Base-by-base conservation (phyloP, 2,888 invertebrate species). In the Stratiomys singularior region DNA sequence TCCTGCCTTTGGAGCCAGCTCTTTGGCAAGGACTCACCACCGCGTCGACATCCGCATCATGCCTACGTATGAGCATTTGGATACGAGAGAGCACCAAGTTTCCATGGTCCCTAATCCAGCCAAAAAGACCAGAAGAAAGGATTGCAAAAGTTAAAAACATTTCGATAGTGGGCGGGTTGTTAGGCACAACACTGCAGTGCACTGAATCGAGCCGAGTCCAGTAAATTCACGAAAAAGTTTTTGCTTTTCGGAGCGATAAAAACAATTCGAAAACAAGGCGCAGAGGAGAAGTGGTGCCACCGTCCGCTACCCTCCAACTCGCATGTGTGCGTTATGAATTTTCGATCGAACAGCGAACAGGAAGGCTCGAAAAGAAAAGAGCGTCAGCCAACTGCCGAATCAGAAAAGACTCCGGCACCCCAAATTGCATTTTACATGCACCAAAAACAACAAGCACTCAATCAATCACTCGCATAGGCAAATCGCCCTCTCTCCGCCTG, bases 151-250 rank as follows among this genome's bases (percentile, higher is more conserved):
- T 72, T 72, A 60, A 60, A 74, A 74, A 60, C 28, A 60, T 58
- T 74, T 74, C 60, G 74, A 60, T 60, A 74, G 74, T 74, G 74
- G 74, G 74, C 74, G 74, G 74, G 74, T 23, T 69, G 28, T 69
- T 74, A 74, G 74, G 74, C 69, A 69, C 47, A 21, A 47, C 46
- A 47, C 69, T 25, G 47, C 69, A 69, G n/a, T 47, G 69, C 47
- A 25, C 27, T 15, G 69, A n/a, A 18, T 1, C 44, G 66, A 47
- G 69, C 37, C 60, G 44, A 60, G 60, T 60, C 74, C 60, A 60
- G 60, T 30, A 21, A 44, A 37, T 58, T 58, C 37, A 18, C 30
- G 58, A 27, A 44, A 74, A 72, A 28, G 56, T 37, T 58, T 30
- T 60, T 37, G 37, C 21, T 58, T 21, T 47, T 28, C 11, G 47